Conservation (phyloP, 2,888 invertebrate species). For the Branchellion lobata region DNA sequence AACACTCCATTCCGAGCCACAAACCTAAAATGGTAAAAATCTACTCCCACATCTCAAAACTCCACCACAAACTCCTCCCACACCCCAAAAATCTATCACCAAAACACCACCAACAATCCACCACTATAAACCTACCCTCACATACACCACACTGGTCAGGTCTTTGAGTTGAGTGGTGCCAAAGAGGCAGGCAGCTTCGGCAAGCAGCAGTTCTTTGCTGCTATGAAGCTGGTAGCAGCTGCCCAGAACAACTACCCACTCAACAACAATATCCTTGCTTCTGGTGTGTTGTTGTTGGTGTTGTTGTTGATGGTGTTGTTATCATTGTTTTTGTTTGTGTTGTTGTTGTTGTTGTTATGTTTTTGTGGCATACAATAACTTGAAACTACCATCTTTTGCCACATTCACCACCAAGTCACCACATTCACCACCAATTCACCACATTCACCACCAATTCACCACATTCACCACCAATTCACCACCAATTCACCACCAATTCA, state of each 20-base stretch:
- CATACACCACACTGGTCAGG: slow-evolving; percentile 53
- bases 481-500: too few relatives aligned
- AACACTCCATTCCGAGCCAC: background rate
- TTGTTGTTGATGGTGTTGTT: background rate
- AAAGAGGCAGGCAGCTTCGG: slow-evolving; percentile 63
- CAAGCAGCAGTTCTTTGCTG: slow-evolving; percentile 63
- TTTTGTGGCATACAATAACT: background rate
- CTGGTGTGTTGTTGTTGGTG: slow-evolving; percentile 55
- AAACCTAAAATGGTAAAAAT: background rate
- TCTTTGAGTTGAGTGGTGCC: slow-evolving; percentile 62
- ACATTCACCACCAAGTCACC: too few relatives aligned
- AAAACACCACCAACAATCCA: background rate
- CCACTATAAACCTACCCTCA: background rate
- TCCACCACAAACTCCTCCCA: background rate
- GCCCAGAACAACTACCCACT: slow-evolving; percentile 62
- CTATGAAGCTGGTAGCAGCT: slow-evolving; percentile 62
- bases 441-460: too few relatives aligned
- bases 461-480: too few relatives aligned
- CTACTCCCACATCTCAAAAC: background rate
- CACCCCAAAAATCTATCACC: background rate
- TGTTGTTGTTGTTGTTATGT: too few relatives aligned
- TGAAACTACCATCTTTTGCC: background rate
- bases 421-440: too few relatives aligned
- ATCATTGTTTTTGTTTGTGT: too few relatives aligned
- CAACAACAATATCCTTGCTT: slow-evolving; percentile 58